Base-by-base conservation (phyloP, 2,797 vertebrate species). In the Eulemur rubriventer region DNA sequence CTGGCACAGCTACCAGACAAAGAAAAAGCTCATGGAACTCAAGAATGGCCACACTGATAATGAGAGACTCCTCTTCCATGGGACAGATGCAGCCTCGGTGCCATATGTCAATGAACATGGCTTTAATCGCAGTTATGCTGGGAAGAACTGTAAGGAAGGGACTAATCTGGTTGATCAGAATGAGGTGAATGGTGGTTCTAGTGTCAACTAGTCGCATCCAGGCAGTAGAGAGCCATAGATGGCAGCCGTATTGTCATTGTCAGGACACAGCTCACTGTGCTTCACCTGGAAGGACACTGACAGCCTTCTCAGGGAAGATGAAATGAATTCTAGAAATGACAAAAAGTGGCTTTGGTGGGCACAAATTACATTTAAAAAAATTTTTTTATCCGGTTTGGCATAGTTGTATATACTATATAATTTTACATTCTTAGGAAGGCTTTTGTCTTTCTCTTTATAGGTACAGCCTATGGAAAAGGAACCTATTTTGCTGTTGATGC, bases 81-180 rank as follows among this genome's bases (percentile, higher is more conserved):
- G 99, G 95, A 99, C 99, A 7, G 95, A 70, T 63, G 22, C 97
- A 18, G 57, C 89, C 8, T 98, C 98, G 0, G 67, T 99, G 81
- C 13, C 2, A 3, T 10, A 55, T 0, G 99, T 99, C 91, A 99
- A 99, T 48, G 30, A 94, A 3, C 0, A 1, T 0, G 99, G 99
- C 52, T 99, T 99, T 98, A 99, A 99, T 98, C 98, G 99, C 87
- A 99, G 99, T 98, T 99, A 98, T 18, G 99, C 99, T 78, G 99
- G 99, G 95, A 95, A 92, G 88, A 99, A 99, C 6, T 99, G 99
- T 99, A 98, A 98, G 92, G 84, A 75, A 97, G 83, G 6, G 28
- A 52, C 4, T 57, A 94, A 91, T 59, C 33, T 95, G 89, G 46
- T 70, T n/a, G 35, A 61, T 82, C 50, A 48, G 52, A 88, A 57